Evolutionary conservation across 2,888 invertebrate species (phyloP).

Genomic region (Chorisops tibialis): DNA sequence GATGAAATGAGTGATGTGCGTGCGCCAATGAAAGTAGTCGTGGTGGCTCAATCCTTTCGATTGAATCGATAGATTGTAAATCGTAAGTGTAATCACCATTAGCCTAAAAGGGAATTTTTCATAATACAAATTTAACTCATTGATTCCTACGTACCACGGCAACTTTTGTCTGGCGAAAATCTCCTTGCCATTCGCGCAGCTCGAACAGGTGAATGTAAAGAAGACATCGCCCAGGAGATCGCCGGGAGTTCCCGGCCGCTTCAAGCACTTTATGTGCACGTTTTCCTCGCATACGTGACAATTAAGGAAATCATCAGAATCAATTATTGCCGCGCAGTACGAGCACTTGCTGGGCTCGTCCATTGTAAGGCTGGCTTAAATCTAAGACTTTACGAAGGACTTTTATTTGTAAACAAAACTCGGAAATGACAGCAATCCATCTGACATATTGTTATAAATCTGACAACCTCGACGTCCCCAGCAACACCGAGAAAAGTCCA

Average conservation of each 20-base stretch:
- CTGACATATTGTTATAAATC: too few species aligned
- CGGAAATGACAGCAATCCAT: background rate
- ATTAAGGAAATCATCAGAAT: constrained; percentile 54
- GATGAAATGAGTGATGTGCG: constrained; percentile 76
- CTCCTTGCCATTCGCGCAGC: constrained; percentile 63
- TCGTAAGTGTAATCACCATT: constrained; percentile 65
- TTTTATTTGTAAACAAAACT: background rate
- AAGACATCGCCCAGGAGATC: constrained; percentile 73
- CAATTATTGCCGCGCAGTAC: constrained; percentile 37
- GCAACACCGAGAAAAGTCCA: too few species aligned
- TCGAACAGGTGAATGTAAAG: constrained; percentile 66
- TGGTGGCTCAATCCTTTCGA: constrained; percentile 72
- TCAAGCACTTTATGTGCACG: constrained; percentile 66
- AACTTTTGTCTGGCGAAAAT: constrained; percentile 62
- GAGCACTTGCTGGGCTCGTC: constrained; percentile 30
- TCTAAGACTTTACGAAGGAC: background rate
- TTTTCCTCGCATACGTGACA: constrained; percentile 60
- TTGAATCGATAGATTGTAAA: constrained; percentile 73
- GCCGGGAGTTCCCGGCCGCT: constrained; percentile 65
- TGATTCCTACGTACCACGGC: constrained; percentile 58
- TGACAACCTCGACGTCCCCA: too few species aligned
- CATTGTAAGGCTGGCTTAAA: background rate
- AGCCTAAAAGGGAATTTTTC: constrained; percentile 56
- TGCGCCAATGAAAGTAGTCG: constrained; percentile 83
- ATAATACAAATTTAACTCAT: background rate